A percentile compares a stretch with the other conserved stretches of the same genome.
These are phyloP conservation scores for Drosophila auraria DNA, from an alignment of 1,140 invertebrate genomes.

Conservation along the genomic window DNA sequence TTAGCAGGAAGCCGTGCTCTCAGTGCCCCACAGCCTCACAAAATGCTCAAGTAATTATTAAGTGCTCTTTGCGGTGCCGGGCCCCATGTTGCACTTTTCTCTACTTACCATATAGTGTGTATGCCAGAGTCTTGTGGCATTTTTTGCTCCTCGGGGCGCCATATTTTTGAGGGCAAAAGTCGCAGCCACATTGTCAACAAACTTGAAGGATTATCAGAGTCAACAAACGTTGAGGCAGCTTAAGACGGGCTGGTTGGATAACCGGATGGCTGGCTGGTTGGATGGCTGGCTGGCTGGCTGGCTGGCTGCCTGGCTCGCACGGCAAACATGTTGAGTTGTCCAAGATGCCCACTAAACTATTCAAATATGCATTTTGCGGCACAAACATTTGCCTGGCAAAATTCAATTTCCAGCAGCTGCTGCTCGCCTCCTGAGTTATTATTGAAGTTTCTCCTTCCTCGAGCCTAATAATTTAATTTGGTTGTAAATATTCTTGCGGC, in stretches of 20 bases:
- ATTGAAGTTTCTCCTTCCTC: slow-evolving; percentile 35
- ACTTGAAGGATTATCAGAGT: slow-evolving; percentile 84
- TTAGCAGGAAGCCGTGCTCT: not conserved
- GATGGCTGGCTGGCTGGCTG: slow-evolving; percentile 11
- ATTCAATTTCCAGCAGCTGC: slow-evolving; percentile 56
- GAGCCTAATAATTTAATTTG: slow-evolving; percentile 76
- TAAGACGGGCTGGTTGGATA: slow-evolving; percentile 40
- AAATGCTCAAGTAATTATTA: slow-evolving; percentile 83
- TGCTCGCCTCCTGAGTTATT: slow-evolving; percentile 21
- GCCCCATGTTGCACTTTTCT: slow-evolving; percentile 47
- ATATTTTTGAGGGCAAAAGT: slow-evolving; percentile 81
- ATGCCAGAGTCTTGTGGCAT: slow-evolving; percentile 50
- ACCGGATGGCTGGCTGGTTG: slow-evolving; percentile 18
- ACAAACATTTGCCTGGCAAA: slow-evolving; percentile 67
- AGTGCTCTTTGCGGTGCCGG: slow-evolving; percentile 71
- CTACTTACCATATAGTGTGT: slow-evolving; percentile 32
- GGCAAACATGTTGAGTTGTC: slow-evolving; percentile 35
- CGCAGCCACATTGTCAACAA: slow-evolving; percentile 79
- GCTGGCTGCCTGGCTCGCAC: slow-evolving; percentile 11
- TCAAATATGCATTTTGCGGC: slow-evolving; percentile 69
- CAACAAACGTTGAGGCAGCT: slow-evolving; percentile 65
- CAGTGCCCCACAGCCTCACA: slow-evolving; percentile 53
- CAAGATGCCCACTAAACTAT: slow-evolving; percentile 56
- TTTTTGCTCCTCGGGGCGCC: slow-evolving; percentile 56
- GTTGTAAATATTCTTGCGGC: slow-evolving; percentile 63